Conservation (phyloP, 2,888 invertebrate genomes). For the Priocnemis perturbator region DNA sequence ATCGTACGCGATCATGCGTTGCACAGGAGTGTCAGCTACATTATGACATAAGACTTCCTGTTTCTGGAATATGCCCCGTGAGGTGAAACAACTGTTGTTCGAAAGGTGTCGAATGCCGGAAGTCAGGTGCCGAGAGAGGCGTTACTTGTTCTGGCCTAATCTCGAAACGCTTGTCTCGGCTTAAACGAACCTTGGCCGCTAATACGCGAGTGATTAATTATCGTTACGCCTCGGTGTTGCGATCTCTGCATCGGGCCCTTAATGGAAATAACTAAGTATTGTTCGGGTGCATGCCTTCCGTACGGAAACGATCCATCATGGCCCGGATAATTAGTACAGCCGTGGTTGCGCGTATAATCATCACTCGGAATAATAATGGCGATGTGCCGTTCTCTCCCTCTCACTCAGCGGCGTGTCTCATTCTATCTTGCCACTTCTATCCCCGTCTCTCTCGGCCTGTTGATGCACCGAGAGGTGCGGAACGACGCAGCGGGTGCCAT, state of each 20-base stretch:
- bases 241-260: slow-evolving; percentile 49
- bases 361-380: slow-evolving; percentile 65
- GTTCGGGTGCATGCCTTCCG: slow-evolving; percentile 63
- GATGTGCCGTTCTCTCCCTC: slow-evolving; percentile 22
- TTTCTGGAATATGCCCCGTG: too few relatives aligned
- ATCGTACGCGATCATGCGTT: neutral
- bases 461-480: slow-evolving; percentile 54
- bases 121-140: slow-evolving; percentile 34
- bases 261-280: slow-evolving; percentile 70
- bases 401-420: too few relatives aligned
- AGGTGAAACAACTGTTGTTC: too few relatives aligned
- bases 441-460: neutral
- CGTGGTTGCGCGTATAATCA: slow-evolving; percentile 65
- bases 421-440: neutral
- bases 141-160: slow-evolving; percentile 28
- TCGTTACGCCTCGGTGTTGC: slow-evolving; percentile 43
- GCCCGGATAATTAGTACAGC: slow-evolving; percentile 68
- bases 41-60: too few relatives aligned
- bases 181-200: slow-evolving; percentile 54
- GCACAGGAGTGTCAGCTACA: too few relatives aligned
- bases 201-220: slow-evolving; percentile 62
- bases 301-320: slow-evolving; percentile 70
- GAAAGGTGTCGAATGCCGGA: slow-evolving; percentile 33
- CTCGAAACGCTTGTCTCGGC: slow-evolving; percentile 43
- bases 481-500: slow-evolving; percentile 52